Evolutionary conservation across 2,888 invertebrate genomes (phyloP), one percentile per base, ranked within the genome.

Genomic region (Noctua comes): DNA sequence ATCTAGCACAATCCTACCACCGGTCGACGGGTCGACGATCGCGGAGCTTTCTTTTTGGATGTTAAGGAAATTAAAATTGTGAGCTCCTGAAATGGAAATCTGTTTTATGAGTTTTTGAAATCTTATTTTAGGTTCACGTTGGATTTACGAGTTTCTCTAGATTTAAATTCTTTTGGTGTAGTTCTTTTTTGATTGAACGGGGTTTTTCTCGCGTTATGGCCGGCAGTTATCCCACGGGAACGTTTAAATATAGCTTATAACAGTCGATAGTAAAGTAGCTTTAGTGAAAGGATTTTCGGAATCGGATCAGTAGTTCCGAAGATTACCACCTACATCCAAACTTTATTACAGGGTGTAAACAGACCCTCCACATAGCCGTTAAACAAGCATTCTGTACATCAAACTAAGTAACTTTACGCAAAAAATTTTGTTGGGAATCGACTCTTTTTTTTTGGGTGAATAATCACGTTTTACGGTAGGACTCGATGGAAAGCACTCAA

Each of bases 51-150:
- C 48, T 84, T 81, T 82, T 83, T 70, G 65, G 78, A 77, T 79
- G 73, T 81, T 73, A 80, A 82, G 78, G 81, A 85, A 88, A 88
- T 88, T 86, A 88, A 85, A 88, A 79, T 77, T 73, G 82, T 80
- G 76, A 80, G 71, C 48, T 46, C 70, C 51, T 74, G 69, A 76
- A 86, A 80, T 78, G 70, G 73, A 65, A 84, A 68, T 72, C 71
- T 72, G 54, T 79, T 81, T 79, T 80, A 73, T 31, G 46, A 62
- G 27, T 48, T 79, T 73, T 77, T 76, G 0, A 75, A 75, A 66
- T 83, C 43, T 68, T 72, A 59, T 80, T 80, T 51, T 27, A 68
- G 57, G 57, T 40, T 65, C 46, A 31, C 27, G n/a, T 71, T 57
- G 46, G 46, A 48, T 68, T 84, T 75, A 77, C 43, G 72, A 84